These are phyloP conservation scores for Magallana ariakensis DNA, from an alignment of 1,140 invertebrate species.

Conservation along the genomic window DNA sequence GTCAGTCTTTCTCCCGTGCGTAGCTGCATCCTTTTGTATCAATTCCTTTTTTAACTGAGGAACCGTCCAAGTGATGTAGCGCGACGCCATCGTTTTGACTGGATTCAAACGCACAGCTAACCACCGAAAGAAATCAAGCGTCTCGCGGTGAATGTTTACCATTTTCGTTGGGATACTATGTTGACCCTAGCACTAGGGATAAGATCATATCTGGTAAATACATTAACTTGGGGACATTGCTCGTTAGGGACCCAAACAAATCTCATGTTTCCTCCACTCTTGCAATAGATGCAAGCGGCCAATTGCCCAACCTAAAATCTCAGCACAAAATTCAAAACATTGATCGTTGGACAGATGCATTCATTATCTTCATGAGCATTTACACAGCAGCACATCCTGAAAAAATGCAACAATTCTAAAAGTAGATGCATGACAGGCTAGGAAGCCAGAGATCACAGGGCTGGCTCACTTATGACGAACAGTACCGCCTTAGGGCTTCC, in stretches of 20 bases:
- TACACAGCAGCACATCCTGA: constrained; percentile 42
- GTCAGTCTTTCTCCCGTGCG: constrained; percentile 3
- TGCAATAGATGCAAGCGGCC: not conserved
- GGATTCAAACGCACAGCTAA: too few relatives aligned
- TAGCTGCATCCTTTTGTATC: not conserved
- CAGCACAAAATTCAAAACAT: constrained; percentile 42
- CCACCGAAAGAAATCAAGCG: too few relatives aligned
- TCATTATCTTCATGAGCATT: constrained; percentile 45
- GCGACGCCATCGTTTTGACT: too few relatives aligned
- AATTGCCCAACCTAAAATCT: not conserved
- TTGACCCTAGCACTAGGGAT: not conserved
- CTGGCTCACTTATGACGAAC: constrained; percentile 46
- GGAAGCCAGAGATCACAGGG: constrained; percentile 17
- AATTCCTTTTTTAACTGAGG: too few relatives aligned
- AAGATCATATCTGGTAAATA: constrained; percentile 11
- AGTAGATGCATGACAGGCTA: constrained; percentile 43
- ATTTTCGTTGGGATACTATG: not conserved
- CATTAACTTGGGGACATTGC: not conserved
- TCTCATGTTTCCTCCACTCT: not conserved
- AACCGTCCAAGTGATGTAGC: too few relatives aligned
- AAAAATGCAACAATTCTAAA: not conserved
- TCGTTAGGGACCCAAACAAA: not conserved
- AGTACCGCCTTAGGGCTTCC: constrained; percentile 44
- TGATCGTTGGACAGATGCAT: constrained; percentile 48
- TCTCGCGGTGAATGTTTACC: too few relatives aligned